Evolutionary conservation across 2,888 invertebrate species (phyloP), one percentile per base, ranked within the genome.

Genomic region (Hartigia nigra): DNA sequence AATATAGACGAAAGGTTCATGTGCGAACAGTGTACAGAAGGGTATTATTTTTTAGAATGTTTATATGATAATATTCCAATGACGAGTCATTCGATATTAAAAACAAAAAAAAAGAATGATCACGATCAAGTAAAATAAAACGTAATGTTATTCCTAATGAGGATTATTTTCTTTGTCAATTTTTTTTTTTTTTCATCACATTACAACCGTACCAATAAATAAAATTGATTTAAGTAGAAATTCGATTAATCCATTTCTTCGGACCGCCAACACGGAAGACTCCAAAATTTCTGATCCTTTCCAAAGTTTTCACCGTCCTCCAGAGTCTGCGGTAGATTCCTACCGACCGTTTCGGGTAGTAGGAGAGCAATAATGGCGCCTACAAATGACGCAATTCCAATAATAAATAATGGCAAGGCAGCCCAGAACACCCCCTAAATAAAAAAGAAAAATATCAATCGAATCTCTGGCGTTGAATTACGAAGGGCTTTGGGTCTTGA

Each of bases 291-390:
- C 91, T 97, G 97, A 76, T 95, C 94, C 77, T 94, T 94, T 0
- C 97, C 97, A 85, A 97, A 97, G 84, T 96, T 93, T 92, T 97
- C 97, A 12, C 97, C 97, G 89, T 97, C 97, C 79, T 94, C 94
- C 3, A 97, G 92, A 0, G 97, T 97, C 90, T 97, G 97, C 0
- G 98, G 97, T 91, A 98, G 93, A 87, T 96, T 96, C 37, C 95
- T 95, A 87, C 96, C 96, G 86, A 97, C 93, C 0, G 97, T 97
- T 92, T 98, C 98, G 0, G 97, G 97, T 2, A 98, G 92, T 86
- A 96, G 95, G 3, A 97, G 92, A 70, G 96, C 95, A 23, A 96
- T 89, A 2, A 95, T 88, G 0, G 97, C 97, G 0, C 96, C 96
- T 0, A 94, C 78, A 14, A 97, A 93, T 0, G 97, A 96, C 74